phyloP scores from a whole-genome alignment of 2,113 vertebrate genomes.

The Engystomops pustulosus region DNA sequence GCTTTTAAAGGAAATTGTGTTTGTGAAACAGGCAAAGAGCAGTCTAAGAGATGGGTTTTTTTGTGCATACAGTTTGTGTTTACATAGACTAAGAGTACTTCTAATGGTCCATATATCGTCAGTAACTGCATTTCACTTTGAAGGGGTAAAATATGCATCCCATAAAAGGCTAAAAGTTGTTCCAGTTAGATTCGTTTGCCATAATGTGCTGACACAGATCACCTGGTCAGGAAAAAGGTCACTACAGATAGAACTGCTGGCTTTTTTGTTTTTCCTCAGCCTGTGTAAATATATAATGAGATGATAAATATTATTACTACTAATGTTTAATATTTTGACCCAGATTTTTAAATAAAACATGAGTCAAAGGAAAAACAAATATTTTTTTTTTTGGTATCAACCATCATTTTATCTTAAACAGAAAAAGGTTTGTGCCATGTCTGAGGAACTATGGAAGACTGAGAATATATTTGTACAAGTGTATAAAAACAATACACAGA shows the following conservation, averaged over 20 bases:
- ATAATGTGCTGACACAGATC: slow-evolving; percentile 45
- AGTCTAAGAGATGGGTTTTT: slow-evolving; percentile 26
- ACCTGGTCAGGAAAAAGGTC: slow-evolving; percentile 44
- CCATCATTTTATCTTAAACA: slow-evolving; percentile 38
- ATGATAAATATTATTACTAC: slow-evolving; percentile 54
- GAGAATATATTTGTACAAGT: slow-evolving; percentile 53
- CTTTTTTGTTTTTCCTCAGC: slow-evolving; percentile 41
- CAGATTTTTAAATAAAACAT: slow-evolving; percentile 52
- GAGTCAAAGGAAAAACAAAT: slow-evolving; percentile 53
- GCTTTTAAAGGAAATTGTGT: slow-evolving; percentile 32
- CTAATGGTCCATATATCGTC: background rate
- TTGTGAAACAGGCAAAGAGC: slow-evolving; percentile 14
- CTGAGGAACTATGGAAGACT: slow-evolving; percentile 38
- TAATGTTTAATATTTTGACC: slow-evolving; percentile 50
- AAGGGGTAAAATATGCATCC: background rate
- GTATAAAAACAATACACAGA: slow-evolving; percentile 3
- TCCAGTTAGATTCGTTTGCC: background rate
- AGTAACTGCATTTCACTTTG: background rate
- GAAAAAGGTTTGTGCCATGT: slow-evolving; percentile 30
- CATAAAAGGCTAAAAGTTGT: background rate
- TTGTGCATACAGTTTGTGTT: background rate
- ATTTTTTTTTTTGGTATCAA: slow-evolving; percentile 26
- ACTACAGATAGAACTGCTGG: slow-evolving; percentile 41
- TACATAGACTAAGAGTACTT: background rate
- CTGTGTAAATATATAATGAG: slow-evolving; percentile 55